Evolutionary conservation across 1,140 invertebrate genomes (phyloP), one percentile per base, ranked within the genome.

Genomic region (Tribolium castaneum): DNA sequence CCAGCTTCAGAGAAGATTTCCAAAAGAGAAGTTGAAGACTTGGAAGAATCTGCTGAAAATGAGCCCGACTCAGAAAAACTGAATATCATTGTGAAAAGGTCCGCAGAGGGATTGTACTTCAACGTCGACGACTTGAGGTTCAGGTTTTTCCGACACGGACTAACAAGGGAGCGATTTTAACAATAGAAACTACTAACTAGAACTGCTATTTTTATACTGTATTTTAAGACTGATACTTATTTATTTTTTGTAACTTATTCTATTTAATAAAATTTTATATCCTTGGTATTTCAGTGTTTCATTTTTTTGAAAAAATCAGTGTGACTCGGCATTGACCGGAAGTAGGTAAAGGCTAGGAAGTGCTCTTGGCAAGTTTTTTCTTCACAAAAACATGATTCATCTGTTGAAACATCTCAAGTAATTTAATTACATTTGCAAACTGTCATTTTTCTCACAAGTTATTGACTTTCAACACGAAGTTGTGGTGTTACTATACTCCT

Each of bases 51-150:
- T 2, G 1, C n/a, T 12, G 30, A 13, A 5, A 12, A 4, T 52
- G 6, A n/a, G 5, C 6, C 16, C 14, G n/a, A 73, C 25, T 45
- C 25, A 25, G 5, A 13, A 35, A 54, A 16, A 45, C n/a, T 39
- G 66, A 10, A 13, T n/a, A n/a, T n/a, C 6, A 13, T 51, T 13
- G 22, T 13, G 12, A 73, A 51, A 19, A 73, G 59, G 12, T 34
- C 59, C 4, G 16, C 14, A 10, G 19, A 22, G 12, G 16, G 22
- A 9, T 34, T 73, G 13, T 73, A 73, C 14, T 49, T 19, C 19
- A 52, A 73, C n/a, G 50, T 73, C 4, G 71, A 73, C 49, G 52
- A 73, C 30, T n/a, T 73, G 9, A 73, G 71, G 19, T 73, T 51
- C 49, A 25, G 25, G 49, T 14, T 16, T 54, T 73, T 73, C 71